Percentiles rank a stretch among this genome's conserved stretches.
phyloP scores from a whole-genome alignment of 2,113 vertebrate species.

The Merops nubicus region DNA sequence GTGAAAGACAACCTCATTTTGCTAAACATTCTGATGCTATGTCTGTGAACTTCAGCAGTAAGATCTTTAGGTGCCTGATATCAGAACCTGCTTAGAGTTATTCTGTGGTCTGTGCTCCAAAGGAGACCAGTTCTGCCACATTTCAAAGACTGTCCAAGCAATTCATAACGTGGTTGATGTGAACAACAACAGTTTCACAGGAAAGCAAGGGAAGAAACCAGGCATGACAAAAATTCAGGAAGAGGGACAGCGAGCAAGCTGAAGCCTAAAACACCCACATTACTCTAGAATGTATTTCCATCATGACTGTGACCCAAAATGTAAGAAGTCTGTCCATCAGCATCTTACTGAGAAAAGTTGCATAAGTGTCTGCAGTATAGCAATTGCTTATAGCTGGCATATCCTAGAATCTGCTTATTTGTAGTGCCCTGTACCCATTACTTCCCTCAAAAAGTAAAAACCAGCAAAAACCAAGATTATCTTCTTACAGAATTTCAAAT shows the following conservation, averaged over 20 bases:
- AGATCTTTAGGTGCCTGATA: neutral
- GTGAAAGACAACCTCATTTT: neutral
- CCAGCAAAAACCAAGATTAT: neutral
- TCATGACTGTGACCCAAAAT: neutral
- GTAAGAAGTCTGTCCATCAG: neutral
- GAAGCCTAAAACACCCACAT: neutral
- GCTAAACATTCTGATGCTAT: neutral
- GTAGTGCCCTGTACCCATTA: neutral
- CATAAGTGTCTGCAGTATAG: neutral
- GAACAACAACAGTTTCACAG: neutral
- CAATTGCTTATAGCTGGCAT: neutral
- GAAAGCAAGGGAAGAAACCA: neutral
- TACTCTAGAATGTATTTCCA: neutral
- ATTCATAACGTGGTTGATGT: neutral
- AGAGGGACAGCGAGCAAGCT: neutral
- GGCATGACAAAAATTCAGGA: neutral
- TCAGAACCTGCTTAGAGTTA: neutral
- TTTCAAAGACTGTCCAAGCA: neutral
- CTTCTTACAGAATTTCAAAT: neutral
- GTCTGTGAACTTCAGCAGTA: neutral
- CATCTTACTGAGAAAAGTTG: neutral
- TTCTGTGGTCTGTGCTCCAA: neutral
- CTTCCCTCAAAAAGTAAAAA: neutral
- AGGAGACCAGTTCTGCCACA: neutral
- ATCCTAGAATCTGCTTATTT: neutral